These are phyloP conservation scores for Naja naja DNA, from an alignment of 2,113 vertebrate genomes.

Conservation along the genomic window DNA sequence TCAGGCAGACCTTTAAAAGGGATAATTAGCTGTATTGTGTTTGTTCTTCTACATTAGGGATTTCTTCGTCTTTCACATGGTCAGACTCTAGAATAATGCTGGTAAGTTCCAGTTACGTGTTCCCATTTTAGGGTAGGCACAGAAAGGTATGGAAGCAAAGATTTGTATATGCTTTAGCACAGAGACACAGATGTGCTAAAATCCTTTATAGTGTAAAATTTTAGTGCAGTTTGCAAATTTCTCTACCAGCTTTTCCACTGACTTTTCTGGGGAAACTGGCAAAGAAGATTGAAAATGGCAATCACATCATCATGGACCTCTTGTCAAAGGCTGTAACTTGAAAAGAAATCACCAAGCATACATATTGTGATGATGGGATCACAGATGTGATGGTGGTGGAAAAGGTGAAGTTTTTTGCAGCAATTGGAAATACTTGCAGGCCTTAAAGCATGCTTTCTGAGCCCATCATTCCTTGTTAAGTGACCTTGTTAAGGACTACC, in stretches of 20 bases:
- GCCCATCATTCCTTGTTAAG: not conserved
- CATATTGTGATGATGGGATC: not conserved
- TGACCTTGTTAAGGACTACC: not conserved
- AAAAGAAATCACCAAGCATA: not conserved
- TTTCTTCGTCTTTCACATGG: not conserved
- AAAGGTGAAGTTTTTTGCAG: not conserved
- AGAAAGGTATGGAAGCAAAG: not conserved
- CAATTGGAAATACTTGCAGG: not conserved
- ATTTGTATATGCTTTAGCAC: not conserved
- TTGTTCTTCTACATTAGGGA: not conserved
- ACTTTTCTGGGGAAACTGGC: not conserved
- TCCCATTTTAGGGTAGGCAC: not conserved
- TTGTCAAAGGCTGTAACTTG: not conserved
- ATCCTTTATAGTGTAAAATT: not conserved
- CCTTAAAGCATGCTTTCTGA: not conserved
- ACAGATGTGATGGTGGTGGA: not conserved
- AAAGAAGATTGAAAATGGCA: not conserved
- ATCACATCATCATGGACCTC: not conserved
- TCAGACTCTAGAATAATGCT: not conserved
- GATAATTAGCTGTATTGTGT: not conserved
- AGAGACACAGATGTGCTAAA: not conserved
- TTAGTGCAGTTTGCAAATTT: not conserved
- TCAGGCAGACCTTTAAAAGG: not conserved
- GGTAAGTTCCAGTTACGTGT: not conserved
- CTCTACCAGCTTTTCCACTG: not conserved